A percentile compares a stretch with the other conserved stretches of the same genome.
Evolutionary conservation across 2,888 invertebrate genomes (phyloP).

Genomic region (Drosophila hamatofila): DNA sequence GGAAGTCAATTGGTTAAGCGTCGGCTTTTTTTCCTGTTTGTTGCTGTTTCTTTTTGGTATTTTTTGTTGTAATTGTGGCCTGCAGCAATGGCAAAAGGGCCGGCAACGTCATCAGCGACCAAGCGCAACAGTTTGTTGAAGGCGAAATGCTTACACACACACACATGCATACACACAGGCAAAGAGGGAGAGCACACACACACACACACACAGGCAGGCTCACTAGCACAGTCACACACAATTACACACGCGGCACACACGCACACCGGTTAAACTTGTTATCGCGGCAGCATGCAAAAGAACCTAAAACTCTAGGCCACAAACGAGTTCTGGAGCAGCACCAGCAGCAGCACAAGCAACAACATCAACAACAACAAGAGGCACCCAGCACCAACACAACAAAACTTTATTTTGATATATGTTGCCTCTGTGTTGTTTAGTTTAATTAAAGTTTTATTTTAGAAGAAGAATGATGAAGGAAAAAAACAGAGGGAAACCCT

Average conservation of each 20-base stretch:
- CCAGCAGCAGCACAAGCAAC: constrained; percentile 50
- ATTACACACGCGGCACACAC: constrained; percentile 58
- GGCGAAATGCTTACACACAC: constrained; percentile 59
- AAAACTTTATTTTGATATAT: constrained; percentile 73
- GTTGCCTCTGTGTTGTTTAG: constrained; percentile 25
- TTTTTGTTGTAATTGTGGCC: constrained; percentile 46
- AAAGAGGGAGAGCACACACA: constrained; percentile 5
- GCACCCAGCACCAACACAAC: constrained; percentile 22
- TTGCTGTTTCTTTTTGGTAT: neutral
- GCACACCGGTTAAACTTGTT: constrained; percentile 80
- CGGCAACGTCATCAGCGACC: constrained; percentile 64
- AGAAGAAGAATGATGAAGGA: constrained; percentile 11
- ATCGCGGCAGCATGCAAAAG: constrained; percentile 81
- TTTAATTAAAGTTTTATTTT: constrained; percentile 40
- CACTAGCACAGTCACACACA: constrained; percentile 53
- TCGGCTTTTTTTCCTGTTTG: constrained; percentile 2
- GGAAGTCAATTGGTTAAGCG: constrained; percentile 57
- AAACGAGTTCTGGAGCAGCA: constrained; percentile 78
- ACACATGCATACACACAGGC: constrained; percentile 24
- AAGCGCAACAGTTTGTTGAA: constrained; percentile 80
- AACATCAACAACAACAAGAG: constrained; percentile 27
- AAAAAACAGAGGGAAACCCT: constrained; percentile 29
- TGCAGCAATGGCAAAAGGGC: constrained; percentile 48
- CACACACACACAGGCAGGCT: constrained; percentile 27
- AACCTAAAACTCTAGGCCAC: constrained; percentile 73